Base-by-base conservation (phyloP, 2,113 vertebrate genomes). In the Hyperopisus bebe region DNA sequence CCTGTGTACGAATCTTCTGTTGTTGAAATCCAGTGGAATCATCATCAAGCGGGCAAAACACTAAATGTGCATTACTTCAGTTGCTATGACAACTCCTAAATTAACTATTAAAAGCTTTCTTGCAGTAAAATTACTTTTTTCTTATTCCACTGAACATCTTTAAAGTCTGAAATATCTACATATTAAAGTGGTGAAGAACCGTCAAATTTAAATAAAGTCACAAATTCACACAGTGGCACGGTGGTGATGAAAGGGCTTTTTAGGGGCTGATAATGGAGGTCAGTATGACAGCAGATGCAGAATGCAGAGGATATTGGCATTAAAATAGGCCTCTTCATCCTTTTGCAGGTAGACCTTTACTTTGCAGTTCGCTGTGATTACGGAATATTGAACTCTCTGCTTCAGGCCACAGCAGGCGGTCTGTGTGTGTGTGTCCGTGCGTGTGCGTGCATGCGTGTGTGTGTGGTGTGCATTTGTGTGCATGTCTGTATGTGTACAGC, bases 141-240 rank as follows among this genome's bases (percentile, higher is more conserved):
- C 62, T 94, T 91, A 93, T 93, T 93, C 88, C 55, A 50, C 85
- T 86, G 88, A 90, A 91, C 74, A 84, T 86, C 89, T 84, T 46
- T 88, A 53, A 53, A 89, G 89, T 91, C 91, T 91, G 91, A 92
- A 88, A 92, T 90, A 89, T 88, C 91, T 88, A 93, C 93, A 92
- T 91, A 82, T 92, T 91, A 93, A 90, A 88, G 91, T 46, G 55
- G 21, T 42, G 48, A 83, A 83, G 27, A 89, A 53, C 62, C 82
- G 31, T 31, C 35, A 74, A 10, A 46, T 74, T n/a, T 80, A 44
- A 42, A 70, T 44, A 48, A 47, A 74, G 19, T 88, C n/a, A 15
- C 47, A 86, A 53, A 53, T 84, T 86, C 50, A 53, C 47, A 53
- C 47, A 55, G 13, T 87, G 31, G 39, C 1, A 62, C 35, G 21